Percentiles rank a stretch among this genome's conserved stretches.
Conservation (phyloP, 2,888 invertebrate genomes). For the Penaeus monodon region DNA sequence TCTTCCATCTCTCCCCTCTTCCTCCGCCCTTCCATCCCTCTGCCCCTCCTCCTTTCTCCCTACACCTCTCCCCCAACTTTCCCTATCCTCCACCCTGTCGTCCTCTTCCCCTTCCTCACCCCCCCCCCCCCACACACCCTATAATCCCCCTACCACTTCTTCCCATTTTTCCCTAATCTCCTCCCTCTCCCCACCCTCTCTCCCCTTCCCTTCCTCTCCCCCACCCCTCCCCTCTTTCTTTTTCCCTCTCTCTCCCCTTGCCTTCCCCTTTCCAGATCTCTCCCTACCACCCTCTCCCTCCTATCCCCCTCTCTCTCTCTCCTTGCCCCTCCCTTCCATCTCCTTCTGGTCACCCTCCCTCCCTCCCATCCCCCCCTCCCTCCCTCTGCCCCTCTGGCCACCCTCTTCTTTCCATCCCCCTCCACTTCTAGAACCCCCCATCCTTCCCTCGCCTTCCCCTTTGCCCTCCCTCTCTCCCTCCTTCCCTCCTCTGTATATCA, state of each 20-base stretch:
- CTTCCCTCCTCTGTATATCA: not conserved
- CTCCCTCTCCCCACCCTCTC: no score
- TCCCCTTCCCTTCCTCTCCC: not conserved
- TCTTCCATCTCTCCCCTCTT: no score
- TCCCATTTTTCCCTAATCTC: no score
- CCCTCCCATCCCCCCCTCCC: not conserved
- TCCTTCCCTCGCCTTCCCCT: no score
- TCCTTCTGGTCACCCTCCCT: not conserved
- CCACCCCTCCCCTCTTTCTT: not conserved
- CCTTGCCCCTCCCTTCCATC: accelerated
- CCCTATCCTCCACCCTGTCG: not conserved
- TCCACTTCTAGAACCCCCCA: no score
- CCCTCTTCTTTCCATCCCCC: no score
- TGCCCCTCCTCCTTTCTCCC: no score
- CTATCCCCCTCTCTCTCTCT: accelerated
- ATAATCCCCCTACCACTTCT: not conserved
- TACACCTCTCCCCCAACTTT: not conserved
- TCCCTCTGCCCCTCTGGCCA: no score
- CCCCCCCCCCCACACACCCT: not conserved
- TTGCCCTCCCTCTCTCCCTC: not conserved
- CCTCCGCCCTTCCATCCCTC: no score
- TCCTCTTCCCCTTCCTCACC: not conserved
- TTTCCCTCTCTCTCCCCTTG: no score
- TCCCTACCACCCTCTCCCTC: no score
- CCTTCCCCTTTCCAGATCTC: no score